Percentiles rank a stretch among this genome's conserved stretches.
Conservation (phyloP, 2,113 vertebrate species). For the Ascaphus truei region DNA sequence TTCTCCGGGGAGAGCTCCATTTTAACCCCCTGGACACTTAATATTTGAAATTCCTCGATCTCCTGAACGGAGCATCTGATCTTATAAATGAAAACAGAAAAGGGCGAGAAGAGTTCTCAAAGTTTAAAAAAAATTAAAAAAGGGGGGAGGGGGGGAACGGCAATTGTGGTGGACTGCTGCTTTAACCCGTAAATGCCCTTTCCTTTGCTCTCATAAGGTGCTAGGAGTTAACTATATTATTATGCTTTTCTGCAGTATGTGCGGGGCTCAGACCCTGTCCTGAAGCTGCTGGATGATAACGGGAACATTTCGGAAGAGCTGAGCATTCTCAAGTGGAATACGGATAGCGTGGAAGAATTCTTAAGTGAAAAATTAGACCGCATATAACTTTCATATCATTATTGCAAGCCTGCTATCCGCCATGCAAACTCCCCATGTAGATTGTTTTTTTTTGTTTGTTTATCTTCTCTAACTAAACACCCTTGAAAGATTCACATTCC, state of each 20-base stretch:
- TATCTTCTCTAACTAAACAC: constrained; percentile 41
- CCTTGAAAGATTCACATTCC: too few species aligned
- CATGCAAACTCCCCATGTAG: not conserved
- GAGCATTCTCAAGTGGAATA: constrained; percentile 99
- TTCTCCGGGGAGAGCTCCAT: too few species aligned
- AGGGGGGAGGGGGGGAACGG: too few species aligned
- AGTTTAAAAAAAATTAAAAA: too few species aligned
- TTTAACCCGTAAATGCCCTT: too few species aligned
- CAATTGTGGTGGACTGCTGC: too few species aligned
- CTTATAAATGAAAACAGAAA: too few species aligned
- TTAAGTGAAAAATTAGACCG: constrained; percentile 91
- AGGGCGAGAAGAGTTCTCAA: too few species aligned
- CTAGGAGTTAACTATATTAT: not conserved
- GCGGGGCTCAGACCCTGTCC: constrained; percentile 92
- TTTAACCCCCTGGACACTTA: too few species aligned
- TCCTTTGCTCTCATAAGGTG: too few species aligned
- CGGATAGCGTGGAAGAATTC: constrained; percentile 97
- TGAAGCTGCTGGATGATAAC: constrained; percentile 94
- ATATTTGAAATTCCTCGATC: too few species aligned
- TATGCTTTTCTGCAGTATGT: constrained; percentile 77
- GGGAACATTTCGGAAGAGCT: constrained; percentile 98
- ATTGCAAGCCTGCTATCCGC: not conserved
- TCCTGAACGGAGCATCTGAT: too few species aligned
- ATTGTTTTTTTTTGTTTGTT: constrained; percentile 42
- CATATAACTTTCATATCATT: constrained; percentile 63